phyloP scores from a whole-genome alignment of 1,140 invertebrate species.

The Drosophila paulistorum region DNA sequence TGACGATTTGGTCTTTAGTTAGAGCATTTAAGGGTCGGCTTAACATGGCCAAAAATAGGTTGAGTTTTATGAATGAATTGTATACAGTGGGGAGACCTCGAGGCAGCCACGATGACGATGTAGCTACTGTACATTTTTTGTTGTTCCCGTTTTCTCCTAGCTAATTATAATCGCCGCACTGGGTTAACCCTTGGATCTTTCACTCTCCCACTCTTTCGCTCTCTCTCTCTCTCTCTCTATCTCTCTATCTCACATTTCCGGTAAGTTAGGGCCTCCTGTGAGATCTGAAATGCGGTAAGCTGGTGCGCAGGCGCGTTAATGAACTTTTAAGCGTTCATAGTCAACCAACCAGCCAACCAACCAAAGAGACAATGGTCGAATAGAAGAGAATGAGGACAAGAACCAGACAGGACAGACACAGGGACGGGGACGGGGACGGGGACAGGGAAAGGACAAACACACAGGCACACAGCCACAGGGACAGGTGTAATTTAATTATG shows the following conservation, averaged over 20 bases:
- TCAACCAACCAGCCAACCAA: constrained; percentile 1
- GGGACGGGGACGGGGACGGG: constrained; percentile 57
- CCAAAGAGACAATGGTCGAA: neutral
- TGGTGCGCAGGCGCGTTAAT: constrained; percentile 66
- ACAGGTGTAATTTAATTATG: constrained; percentile 81
- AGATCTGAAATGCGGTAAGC: constrained; percentile 1
- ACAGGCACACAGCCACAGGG: constrained; percentile 42
- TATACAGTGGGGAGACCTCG: constrained; percentile 44
- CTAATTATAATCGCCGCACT: constrained; percentile 54
- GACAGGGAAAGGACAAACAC: neutral
- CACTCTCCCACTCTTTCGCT: too few relatives aligned
- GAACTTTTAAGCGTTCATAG: constrained; percentile 72
- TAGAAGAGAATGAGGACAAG: neutral
- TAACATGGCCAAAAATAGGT: constrained; percentile 10
- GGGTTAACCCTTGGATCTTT: constrained; percentile 16
- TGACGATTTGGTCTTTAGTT: neutral
- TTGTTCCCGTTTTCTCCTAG: constrained; percentile 34
- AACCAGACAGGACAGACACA: constrained; percentile 21
- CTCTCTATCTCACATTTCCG: constrained; percentile 55
- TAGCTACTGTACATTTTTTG: constrained; percentile 59
- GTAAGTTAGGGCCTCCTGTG: constrained; percentile 35
- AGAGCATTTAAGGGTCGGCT: constrained; percentile 36
- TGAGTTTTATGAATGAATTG: constrained; percentile 50
- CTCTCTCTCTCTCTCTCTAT: too few relatives aligned
- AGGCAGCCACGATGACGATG: constrained; percentile 24